Evolutionary conservation across 2,113 vertebrate species (phyloP).

Genomic region (Sebastes schlegelii): DNA sequence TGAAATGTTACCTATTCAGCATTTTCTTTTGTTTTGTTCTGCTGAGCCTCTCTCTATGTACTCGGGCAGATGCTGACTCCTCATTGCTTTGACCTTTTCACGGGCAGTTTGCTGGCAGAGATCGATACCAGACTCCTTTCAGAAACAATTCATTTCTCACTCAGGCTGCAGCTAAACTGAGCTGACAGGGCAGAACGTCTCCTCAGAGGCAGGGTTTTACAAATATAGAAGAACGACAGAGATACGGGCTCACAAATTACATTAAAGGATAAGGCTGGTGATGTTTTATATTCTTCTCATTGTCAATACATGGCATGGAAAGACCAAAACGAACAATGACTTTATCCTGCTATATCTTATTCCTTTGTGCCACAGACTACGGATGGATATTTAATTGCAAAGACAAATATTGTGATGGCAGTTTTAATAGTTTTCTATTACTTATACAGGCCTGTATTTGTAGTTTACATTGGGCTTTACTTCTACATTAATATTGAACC

Average conservation of each 20-base stretch:
- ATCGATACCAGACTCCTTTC: slow-evolving; percentile 26
- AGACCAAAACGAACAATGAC: background rate
- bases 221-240: background rate
- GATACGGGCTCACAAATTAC: background rate
- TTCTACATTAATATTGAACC: background rate
- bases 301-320: background rate
- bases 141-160: slow-evolving; percentile 9
- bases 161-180: slow-evolving; percentile 1
- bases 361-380: background rate
- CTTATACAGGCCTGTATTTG: background rate
- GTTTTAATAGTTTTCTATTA: background rate
- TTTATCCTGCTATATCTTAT: background rate
- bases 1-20: background rate
- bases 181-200: slow-evolving; percentile 11
- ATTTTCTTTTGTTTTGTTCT: background rate
- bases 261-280: background rate
- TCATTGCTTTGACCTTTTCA: slow-evolving; percentile 46
- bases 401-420: background rate
- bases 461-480: background rate
- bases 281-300: background rate
- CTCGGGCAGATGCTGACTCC: slow-evolving; percentile 11
- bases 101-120: slow-evolving; percentile 12
- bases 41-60: background rate
- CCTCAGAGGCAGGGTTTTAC: background rate
- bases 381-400: background rate